Evolutionary conservation across 2,797 vertebrate genomes (phyloP).

Genomic region (Cynodonichthys magdalenae): DNA sequence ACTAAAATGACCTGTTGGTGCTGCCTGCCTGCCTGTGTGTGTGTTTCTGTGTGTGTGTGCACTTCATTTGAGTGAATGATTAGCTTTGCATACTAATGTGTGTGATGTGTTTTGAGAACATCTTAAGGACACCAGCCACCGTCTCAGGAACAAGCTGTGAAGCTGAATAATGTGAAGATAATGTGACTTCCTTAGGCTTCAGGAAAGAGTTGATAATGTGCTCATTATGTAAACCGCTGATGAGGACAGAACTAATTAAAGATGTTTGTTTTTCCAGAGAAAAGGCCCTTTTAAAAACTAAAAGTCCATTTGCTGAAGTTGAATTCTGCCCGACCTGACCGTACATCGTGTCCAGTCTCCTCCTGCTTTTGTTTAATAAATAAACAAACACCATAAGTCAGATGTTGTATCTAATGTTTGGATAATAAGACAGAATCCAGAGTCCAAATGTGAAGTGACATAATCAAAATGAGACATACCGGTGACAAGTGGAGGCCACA

Average conservation of each 20-base stretch:
- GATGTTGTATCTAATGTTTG: no score
- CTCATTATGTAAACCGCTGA: neutral
- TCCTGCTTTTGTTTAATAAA: no score
- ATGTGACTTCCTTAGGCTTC: constrained; percentile 35
- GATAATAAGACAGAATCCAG: no score
- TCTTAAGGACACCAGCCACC: constrained; percentile 21
- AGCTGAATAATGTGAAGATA: constrained; percentile 25
- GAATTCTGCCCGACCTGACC: neutral
- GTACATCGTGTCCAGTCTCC: no score
- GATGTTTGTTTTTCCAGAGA: neutral
- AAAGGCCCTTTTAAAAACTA: neutral
- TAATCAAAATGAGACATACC: no score
- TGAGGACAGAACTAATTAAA: neutral
- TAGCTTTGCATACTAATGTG: constrained; percentile 47
- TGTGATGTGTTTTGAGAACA: constrained; percentile 17
- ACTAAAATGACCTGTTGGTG: constrained; percentile 37
- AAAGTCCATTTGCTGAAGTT: neutral
- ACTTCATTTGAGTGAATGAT: constrained; percentile 8
- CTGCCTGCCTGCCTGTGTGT: constrained; percentile 20
- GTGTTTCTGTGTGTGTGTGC: constrained; percentile 14
- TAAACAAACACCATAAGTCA: no score
- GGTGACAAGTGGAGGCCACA: no score
- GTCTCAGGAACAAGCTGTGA: constrained; percentile 4
- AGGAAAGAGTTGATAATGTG: constrained; percentile 1
- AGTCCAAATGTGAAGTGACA: no score